Conservation (phyloP, 2,797 vertebrate species). For the Lepidocolaptes lacrymiger region DNA sequence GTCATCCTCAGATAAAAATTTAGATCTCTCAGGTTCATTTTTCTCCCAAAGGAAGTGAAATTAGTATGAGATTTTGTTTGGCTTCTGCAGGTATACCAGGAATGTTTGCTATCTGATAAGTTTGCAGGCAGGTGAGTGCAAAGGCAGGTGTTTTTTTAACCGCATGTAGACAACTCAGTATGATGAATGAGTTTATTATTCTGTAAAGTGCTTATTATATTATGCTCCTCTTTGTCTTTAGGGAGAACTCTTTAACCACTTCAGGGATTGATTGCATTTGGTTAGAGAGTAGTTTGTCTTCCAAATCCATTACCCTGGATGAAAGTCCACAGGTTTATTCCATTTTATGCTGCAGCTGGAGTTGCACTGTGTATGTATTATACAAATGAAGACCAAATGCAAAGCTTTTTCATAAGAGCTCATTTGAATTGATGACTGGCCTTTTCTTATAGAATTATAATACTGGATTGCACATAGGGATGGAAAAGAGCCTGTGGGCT, state of each 20-base stretch:
- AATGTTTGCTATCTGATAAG: background rate
- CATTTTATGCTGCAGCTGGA: background rate
- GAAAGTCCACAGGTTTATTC: constrained; percentile 14
- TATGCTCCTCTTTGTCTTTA: constrained; percentile 32
- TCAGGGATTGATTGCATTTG: constrained; percentile 48
- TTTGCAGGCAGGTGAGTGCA: background rate
- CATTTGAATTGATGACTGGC: background rate
- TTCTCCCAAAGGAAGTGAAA: background rate
- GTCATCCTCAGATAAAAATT: background rate
- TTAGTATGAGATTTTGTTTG: background rate
- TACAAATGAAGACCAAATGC: background rate
- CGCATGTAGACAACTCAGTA: background rate
- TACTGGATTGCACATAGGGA: background rate
- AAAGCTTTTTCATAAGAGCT: background rate
- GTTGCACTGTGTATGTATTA: background rate
- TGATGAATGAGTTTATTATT: constrained; percentile 61
- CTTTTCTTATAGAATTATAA: background rate
- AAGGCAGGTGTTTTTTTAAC: background rate
- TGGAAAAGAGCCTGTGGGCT: background rate
- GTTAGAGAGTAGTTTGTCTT: constrained; percentile 38
- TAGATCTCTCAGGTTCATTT: background rate
- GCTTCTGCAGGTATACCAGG: background rate
- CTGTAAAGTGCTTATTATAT: constrained; percentile 44
- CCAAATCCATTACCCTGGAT: background rate
- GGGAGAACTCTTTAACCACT: constrained; percentile 47